Percentiles rank a stretch among this genome's conserved stretches.
phyloP scores from a whole-genome alignment of 2,797 vertebrate species.

The Ceryle rudis region DNA sequence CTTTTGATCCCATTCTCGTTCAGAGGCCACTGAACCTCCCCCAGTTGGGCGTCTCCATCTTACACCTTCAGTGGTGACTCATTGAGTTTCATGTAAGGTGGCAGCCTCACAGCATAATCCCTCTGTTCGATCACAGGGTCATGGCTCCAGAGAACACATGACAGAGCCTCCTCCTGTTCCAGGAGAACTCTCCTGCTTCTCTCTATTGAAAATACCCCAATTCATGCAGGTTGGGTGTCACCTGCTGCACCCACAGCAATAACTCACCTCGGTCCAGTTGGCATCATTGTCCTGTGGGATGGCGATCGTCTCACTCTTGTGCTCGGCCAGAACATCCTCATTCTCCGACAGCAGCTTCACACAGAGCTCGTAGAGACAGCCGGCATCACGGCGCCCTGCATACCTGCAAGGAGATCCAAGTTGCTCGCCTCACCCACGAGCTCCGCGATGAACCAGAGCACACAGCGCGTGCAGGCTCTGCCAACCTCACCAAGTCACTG shows the following conservation, averaged over 20 bases:
- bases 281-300: conserved; percentile 61
- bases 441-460: background rate
- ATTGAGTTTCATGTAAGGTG: background rate
- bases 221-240: background rate
- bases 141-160: background rate
- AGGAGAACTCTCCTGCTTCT: background rate
- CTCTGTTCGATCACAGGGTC: background rate
- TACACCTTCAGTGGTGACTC: background rate
- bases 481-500: background rate
- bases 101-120: background rate
- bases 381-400: conserved; percentile 85
- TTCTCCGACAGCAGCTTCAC: conserved; percentile 86
- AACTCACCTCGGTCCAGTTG: conserved; percentile 72
- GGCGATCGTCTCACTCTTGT: conserved; percentile 76
- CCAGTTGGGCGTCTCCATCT: background rate
- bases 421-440: background rate
- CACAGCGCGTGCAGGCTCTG: background rate
- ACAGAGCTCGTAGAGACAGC: conserved; percentile 86
- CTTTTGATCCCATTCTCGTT: background rate
- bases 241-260: background rate
- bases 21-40: background rate
- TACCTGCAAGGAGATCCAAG: conserved; percentile 80
- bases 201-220: background rate
- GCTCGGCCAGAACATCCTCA: conserved; percentile 84
- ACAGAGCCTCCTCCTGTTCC: background rate